phyloP scores from a whole-genome alignment of 2,888 invertebrate genomes.

The Fabriciana adippe region DNA sequence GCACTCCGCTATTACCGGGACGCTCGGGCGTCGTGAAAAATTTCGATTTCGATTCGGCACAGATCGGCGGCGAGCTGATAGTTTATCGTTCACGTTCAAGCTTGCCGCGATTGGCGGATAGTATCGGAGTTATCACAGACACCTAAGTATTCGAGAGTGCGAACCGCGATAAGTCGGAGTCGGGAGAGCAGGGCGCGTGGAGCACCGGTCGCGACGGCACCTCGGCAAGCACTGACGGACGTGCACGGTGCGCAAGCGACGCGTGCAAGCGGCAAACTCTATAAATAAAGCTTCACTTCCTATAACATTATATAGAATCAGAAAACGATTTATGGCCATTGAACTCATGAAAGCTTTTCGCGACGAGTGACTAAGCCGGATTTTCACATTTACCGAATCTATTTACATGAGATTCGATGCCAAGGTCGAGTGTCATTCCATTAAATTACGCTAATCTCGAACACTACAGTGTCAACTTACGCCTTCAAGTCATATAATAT shows the following conservation, averaged over 20 bases:
- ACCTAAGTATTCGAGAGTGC: constrained; percentile 61
- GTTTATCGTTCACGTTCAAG: constrained; percentile 58
- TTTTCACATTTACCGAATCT: constrained; percentile 43
- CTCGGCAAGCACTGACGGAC: constrained; percentile 54
- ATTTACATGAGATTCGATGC: constrained; percentile 49
- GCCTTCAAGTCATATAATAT: too few relatives aligned
- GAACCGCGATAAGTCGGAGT: constrained; percentile 51
- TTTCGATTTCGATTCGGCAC: constrained; percentile 56
- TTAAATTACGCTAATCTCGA: neutral
- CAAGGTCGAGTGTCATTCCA: constrained; percentile 50
- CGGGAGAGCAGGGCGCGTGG: constrained; percentile 43
- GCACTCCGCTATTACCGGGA: constrained; percentile 61
- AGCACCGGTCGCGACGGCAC: constrained; percentile 61
- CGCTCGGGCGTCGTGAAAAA: constrained; percentile 57
- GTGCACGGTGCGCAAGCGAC: constrained; percentile 48
- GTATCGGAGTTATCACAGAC: constrained; percentile 70
- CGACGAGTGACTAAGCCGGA: constrained; percentile 54
- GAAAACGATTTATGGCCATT: constrained; percentile 76
- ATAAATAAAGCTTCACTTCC: constrained; percentile 78
- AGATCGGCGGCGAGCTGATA: constrained; percentile 52
- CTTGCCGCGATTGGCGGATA: constrained; percentile 65
- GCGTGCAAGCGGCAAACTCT: constrained; percentile 61
- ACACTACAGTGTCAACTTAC: too few relatives aligned
- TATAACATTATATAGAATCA: constrained; percentile 65
- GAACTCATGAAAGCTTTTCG: constrained; percentile 74